Evolutionary conservation across 2,888 invertebrate species (phyloP).

Genomic region (Plebejus argus): DNA sequence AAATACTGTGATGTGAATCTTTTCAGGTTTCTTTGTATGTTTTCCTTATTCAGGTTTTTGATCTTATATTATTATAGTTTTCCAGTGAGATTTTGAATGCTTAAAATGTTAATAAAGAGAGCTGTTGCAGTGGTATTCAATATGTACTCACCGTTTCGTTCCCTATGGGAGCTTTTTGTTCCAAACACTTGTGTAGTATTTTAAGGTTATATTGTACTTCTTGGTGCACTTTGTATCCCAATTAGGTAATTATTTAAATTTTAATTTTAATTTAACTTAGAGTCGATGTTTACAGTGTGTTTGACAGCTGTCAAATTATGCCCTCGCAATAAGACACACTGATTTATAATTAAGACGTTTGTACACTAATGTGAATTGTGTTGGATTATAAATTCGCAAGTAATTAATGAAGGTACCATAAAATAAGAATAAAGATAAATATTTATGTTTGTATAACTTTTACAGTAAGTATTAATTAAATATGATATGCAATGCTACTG

Average conservation of each 20-base stretch:
- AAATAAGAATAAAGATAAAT: slow-evolving; percentile 15
- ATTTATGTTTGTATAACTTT: slow-evolving; percentile 16
- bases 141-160: neutral
- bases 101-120: too few species aligned
- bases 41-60: too few species aligned
- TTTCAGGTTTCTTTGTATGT: too few species aligned
- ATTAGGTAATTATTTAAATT: neutral
- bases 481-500: neutral
- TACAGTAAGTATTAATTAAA: slow-evolving; percentile 1
- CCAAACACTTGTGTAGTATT: neutral
- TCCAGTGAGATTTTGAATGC: too few species aligned
- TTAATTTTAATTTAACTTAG: neutral
- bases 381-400: slow-evolving; percentile 58
- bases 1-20: too few species aligned
- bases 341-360: slow-evolving; percentile 52
- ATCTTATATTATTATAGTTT: too few species aligned
- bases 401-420: slow-evolving; percentile 51
- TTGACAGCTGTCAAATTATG: slow-evolving; percentile 36
- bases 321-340: slow-evolving; percentile 38
- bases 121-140: too few species aligned
- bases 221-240: neutral
- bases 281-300: neutral
- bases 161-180: neutral
- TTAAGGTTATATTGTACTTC: neutral
- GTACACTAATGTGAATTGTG: slow-evolving; percentile 53